Conservation (phyloP, 2,888 invertebrate species). For the Scotopteryx bipunctaria region DNA sequence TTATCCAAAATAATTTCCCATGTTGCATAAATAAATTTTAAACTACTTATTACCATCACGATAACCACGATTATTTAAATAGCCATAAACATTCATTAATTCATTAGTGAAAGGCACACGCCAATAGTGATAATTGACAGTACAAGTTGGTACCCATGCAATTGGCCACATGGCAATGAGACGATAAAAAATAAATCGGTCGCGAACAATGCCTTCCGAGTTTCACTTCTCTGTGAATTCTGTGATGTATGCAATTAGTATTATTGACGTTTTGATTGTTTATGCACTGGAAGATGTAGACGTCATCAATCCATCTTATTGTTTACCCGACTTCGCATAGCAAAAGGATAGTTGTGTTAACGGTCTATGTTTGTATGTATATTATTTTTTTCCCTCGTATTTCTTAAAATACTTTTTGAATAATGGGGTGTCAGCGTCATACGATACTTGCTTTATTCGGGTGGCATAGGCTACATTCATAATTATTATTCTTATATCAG, state of each 20-base stretch:
- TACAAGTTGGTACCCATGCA: constrained; percentile 17
- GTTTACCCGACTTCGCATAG: no score
- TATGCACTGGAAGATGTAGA: no score
- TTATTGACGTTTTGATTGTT: constrained; percentile 5
- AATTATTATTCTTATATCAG: no score
- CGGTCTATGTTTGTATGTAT: no score
- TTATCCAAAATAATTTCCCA: constrained; percentile 19
- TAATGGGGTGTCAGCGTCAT: no score
- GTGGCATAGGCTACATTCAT: no score
- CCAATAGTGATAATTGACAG: constrained; percentile 56
- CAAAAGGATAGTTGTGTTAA: no score
- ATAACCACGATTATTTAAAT: constrained; percentile 28
- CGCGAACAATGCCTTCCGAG: constrained; percentile 62
- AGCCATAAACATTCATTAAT: constrained; percentile 43
- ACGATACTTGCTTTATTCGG: no score
- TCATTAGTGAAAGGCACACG: constrained; percentile 65
- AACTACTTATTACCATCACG: constrained; percentile 34
- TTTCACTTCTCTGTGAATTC: constrained; percentile 48
- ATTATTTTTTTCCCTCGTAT: no score
- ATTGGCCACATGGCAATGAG: constrained; percentile 42
- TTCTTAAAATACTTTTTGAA: no score
- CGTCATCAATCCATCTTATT: no score
- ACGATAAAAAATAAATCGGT: constrained; percentile 52
- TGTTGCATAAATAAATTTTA: constrained; percentile 28
- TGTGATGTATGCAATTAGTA: constrained; percentile 27